These are phyloP conservation scores for Agrilus biguttatus DNA, from an alignment of 2,888 invertebrate genomes.

Conservation along the genomic window DNA sequence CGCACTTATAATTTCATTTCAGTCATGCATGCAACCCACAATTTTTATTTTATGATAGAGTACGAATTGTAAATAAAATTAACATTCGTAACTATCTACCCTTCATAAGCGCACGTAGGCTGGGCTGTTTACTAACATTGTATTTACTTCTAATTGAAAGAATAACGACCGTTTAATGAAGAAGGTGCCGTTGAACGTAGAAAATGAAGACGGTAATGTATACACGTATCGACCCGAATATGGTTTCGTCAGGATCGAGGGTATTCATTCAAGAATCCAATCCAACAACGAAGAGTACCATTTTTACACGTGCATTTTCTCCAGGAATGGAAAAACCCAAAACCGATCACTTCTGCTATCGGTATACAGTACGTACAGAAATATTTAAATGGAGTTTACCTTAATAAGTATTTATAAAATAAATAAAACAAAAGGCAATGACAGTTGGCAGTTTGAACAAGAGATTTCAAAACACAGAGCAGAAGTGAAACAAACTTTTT, in stretches of 20 bases:
- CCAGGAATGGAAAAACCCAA: too few species aligned
- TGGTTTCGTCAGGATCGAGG: constrained; percentile 15
- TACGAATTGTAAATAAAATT: too few species aligned
- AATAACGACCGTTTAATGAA: constrained; percentile 11
- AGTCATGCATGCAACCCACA: too few species aligned
- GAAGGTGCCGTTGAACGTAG: constrained; percentile 10
- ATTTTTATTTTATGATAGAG: too few species aligned
- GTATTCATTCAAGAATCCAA: too few species aligned
- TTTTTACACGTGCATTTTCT: too few species aligned
- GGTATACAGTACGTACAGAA: too few species aligned
- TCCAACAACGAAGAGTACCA: constrained; percentile 1
- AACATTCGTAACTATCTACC: too few species aligned
- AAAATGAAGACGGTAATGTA: constrained; percentile 8
- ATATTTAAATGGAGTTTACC: too few species aligned
- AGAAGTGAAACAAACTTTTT: background rate
- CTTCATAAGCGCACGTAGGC: too few species aligned
- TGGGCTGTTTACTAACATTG: constrained; percentile 11
- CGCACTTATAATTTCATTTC: too few species aligned
- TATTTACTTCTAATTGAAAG: constrained; percentile 8
- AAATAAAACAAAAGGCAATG: background rate
- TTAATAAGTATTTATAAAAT: background rate
- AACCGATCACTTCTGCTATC: too few species aligned
- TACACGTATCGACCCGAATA: constrained; percentile 11
- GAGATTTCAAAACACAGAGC: background rate
- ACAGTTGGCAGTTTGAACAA: background rate